Conservation (phyloP, 2,888 invertebrate genomes). For the Oxystoma pomonae region DNA sequence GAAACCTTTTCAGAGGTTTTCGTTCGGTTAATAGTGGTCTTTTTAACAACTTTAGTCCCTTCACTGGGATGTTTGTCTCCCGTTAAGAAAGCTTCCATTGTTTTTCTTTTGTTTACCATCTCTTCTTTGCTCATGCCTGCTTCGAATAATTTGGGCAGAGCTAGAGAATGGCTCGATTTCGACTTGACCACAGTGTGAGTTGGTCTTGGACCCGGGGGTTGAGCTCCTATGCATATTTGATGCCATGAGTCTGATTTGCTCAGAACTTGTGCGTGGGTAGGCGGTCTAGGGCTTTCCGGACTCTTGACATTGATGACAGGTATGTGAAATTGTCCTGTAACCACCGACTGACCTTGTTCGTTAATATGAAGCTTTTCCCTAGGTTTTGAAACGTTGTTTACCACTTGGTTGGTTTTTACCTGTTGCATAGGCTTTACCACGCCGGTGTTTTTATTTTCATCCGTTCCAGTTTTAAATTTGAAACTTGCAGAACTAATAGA, state of each 20-base stretch:
- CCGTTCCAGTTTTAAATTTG: conserved; percentile 24
- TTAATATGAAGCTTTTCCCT: conserved; percentile 41
- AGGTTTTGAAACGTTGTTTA: conserved; percentile 24
- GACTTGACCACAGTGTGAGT: conserved; percentile 50
- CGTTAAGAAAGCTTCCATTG: conserved; percentile 69
- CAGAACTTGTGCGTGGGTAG: conserved; percentile 43
- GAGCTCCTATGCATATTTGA: conserved; percentile 52
- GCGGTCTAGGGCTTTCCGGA: conserved; percentile 28
- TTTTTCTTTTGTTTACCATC: conserved; percentile 64
- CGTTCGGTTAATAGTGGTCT: conserved; percentile 45
- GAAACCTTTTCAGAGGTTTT: conserved; percentile 53
- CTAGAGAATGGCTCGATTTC: conserved; percentile 71
- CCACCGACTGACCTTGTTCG: conserved; percentile 45
- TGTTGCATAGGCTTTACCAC: conserved; percentile 35
- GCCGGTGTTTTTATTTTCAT: conserved; percentile 29
- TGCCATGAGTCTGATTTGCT: conserved; percentile 80
- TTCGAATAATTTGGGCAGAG: conserved; percentile 74
- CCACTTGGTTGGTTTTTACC: conserved; percentile 22
- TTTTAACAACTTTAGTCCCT: conserved; percentile 30
- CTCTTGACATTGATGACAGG: conserved; percentile 39
- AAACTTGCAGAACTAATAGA: conserved; percentile 19
- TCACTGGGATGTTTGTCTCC: conserved; percentile 46
- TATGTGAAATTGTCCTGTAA: conserved; percentile 48
- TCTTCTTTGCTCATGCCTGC: conserved; percentile 67
- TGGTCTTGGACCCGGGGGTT: conserved; percentile 35